phyloP scores from a whole-genome alignment of 1,140 invertebrate species.

The Lepidostoma basale region DNA sequence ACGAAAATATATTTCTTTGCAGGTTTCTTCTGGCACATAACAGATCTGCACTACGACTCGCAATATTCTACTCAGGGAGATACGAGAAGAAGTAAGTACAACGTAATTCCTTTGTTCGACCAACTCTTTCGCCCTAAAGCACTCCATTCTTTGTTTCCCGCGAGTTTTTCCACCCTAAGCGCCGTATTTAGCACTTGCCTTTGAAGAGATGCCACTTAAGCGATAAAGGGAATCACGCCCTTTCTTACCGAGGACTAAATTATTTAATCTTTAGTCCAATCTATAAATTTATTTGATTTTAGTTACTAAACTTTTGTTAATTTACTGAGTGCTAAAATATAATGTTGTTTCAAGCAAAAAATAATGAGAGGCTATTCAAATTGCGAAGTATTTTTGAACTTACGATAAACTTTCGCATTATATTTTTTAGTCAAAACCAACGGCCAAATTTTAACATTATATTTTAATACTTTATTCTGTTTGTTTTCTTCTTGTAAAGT shows the following conservation, averaged over 20 bases:
- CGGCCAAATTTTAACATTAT: no score
- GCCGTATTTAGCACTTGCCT: not conserved
- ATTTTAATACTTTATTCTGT: no score
- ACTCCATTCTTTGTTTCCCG: not conserved
- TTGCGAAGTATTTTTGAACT: no score
- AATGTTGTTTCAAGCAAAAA: not conserved
- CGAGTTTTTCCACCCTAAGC: conserved; percentile 8
- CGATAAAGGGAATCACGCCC: not conserved
- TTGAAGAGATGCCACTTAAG: not conserved
- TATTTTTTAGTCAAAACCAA: no score
- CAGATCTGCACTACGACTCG: conserved; percentile 86
- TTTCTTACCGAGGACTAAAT: not conserved
- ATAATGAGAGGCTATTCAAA: no score
- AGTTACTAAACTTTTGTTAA: no score
- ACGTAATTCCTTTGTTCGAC: not conserved
- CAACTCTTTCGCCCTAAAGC: no score
- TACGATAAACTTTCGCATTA: no score
- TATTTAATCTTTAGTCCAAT: not conserved
- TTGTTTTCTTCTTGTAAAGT: no score
- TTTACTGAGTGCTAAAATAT: no score
- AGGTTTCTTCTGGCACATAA: conserved; percentile 94
- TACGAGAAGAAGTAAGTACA: conserved; percentile 70
- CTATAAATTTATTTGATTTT: not conserved
- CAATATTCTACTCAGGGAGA: conserved; percentile 77
- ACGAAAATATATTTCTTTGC: conserved; percentile 56